Percentiles rank a stretch among this genome's conserved stretches.
These are phyloP conservation scores for Pangasianodon gigas DNA, from an alignment of 2,113 vertebrate species.

Conservation along the genomic window DNA sequence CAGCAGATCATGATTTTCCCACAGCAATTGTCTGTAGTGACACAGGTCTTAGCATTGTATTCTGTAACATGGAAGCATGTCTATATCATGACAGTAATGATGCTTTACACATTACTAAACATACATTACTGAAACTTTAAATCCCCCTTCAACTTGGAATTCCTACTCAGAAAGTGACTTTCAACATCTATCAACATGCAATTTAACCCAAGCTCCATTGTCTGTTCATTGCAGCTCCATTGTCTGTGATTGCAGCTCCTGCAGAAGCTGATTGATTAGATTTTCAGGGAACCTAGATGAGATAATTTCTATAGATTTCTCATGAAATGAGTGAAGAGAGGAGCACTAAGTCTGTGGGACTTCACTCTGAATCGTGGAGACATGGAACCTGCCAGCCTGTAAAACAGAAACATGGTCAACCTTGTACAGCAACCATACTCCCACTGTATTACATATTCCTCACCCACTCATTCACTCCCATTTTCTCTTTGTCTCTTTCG, in stretches of 20 bases:
- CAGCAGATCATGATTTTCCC: no score
- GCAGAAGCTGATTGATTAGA: not conserved
- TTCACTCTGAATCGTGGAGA: slow-evolving; percentile 32
- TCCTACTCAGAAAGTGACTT: not conserved
- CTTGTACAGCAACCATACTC: slow-evolving; percentile 46
- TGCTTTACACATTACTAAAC: not conserved
- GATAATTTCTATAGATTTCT: not conserved
- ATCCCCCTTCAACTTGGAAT: not conserved
- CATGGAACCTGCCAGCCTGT: slow-evolving; percentile 34
- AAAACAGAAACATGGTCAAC: slow-evolving; percentile 45
- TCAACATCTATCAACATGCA: not conserved
- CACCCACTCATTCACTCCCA: slow-evolving; percentile 5
- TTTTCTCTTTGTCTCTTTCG: not conserved
- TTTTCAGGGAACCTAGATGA: not conserved
- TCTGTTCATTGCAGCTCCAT: not conserved
- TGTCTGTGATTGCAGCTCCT: not conserved
- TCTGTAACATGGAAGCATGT: not conserved
- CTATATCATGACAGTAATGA: not conserved
- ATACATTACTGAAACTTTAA: not conserved
- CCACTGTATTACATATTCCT: slow-evolving; percentile 22
- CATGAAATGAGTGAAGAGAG: slow-evolving; percentile 8
- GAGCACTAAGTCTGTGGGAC: not conserved
- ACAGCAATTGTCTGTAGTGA: not conserved
- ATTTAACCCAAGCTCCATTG: not conserved
- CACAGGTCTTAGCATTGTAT: not conserved